Conservation (phyloP, 2,113 vertebrate species). For the Dasypus novemcinctus region DNA sequence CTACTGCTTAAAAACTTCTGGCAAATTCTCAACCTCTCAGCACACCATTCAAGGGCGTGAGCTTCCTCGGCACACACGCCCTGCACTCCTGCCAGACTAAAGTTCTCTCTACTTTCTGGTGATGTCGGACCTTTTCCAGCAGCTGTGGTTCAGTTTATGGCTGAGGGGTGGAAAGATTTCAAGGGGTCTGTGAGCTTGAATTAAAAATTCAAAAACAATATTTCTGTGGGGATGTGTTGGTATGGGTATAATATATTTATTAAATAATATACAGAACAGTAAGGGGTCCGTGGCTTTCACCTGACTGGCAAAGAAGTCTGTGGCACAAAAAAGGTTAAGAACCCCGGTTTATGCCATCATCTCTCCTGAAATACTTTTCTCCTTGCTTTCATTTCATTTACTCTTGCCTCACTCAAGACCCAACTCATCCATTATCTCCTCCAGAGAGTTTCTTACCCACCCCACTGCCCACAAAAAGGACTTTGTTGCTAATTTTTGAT, state of each 20-base stretch:
- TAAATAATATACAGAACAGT: too few relatives aligned
- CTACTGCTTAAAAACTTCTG: not conserved
- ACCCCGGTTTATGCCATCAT: too few relatives aligned
- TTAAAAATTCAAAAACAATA: too few relatives aligned
- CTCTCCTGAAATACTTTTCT: not conserved
- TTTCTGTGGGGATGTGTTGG: too few relatives aligned
- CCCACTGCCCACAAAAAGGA: not conserved
- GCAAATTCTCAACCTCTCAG: not conserved
- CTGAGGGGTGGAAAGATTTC: too few relatives aligned
- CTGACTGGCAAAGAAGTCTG: too few relatives aligned
- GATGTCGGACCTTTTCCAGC: not conserved
- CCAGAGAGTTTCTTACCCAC: not conserved
- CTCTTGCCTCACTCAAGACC: not conserved
- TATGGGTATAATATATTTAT: too few relatives aligned
- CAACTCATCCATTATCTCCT: rapidly evolving
- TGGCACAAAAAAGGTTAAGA: too few relatives aligned
- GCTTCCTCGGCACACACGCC: rapidly evolving
- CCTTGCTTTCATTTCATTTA: not conserved
- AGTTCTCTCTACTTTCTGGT: not conserved
- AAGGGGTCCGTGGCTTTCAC: too few relatives aligned
- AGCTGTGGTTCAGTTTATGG: not conserved
- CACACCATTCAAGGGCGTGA: rapidly evolving
- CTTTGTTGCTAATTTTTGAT: not conserved
- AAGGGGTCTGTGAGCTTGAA: too few relatives aligned
- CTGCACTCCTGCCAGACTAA: not conserved